Conservation (phyloP, 2,797 vertebrate genomes). For the Cryptoprocta ferox region DNA sequence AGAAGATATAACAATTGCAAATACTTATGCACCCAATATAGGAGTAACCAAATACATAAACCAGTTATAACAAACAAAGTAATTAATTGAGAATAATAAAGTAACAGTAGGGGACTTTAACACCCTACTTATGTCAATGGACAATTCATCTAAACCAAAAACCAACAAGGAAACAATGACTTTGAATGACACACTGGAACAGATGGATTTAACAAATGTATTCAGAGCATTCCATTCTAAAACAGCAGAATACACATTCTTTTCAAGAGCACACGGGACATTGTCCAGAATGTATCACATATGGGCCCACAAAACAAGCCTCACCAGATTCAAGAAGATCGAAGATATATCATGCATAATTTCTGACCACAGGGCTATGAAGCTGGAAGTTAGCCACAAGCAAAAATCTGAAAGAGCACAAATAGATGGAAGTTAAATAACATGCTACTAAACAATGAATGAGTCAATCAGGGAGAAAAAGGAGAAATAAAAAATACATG, state of each 20-base stretch:
- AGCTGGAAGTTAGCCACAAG: not conserved
- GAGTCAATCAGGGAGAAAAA: not conserved
- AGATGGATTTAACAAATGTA: not conserved
- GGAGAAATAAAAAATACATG: not conserved
- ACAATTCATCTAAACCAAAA: no score
- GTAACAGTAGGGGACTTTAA: no score
- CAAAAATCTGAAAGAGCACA: not conserved
- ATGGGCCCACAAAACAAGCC: not conserved
- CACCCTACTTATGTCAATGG: no score
- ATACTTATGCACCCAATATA: not conserved
- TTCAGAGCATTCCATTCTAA: not conserved
- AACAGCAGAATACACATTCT: not conserved
- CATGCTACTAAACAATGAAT: not conserved
- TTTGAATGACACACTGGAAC: not conserved
- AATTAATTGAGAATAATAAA: no score
- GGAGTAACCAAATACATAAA: not conserved
- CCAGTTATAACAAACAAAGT: no score
- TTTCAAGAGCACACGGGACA: not conserved
- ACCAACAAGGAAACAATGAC: no score
- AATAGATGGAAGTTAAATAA: not conserved
- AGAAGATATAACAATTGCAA: not conserved
- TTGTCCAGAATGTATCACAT: not conserved
- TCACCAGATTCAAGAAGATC: not conserved
- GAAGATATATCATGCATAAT: not conserved
- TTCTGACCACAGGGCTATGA: not conserved